phyloP scores from a whole-genome alignment of 2,113 vertebrate genomes.

The Melierax canorus region DNA sequence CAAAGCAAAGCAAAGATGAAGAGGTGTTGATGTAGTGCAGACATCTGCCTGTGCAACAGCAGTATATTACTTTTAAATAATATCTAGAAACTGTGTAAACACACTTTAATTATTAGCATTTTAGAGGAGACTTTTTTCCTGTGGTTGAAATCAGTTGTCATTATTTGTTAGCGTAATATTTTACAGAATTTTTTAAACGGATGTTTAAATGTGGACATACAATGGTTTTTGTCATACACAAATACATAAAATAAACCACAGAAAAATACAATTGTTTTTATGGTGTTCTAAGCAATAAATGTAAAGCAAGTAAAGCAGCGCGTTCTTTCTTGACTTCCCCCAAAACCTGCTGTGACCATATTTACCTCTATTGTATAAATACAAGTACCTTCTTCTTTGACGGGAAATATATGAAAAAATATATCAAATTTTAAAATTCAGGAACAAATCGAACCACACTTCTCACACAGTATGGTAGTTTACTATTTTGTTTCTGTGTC shows the following conservation, averaged over 20 bases:
- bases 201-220: background rate
- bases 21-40: background rate
- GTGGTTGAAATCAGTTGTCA: background rate
- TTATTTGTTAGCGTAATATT: background rate
- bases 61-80: background rate
- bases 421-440: background rate
- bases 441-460: background rate
- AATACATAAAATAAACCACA: background rate
- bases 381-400: background rate
- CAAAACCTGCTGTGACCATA: background rate
- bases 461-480: fast-evolving
- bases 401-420: background rate
- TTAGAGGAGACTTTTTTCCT: background rate
- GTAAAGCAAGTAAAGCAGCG: background rate
- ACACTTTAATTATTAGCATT: background rate
- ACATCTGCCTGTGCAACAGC: background rate
- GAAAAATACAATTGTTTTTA: background rate
- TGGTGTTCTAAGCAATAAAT: background rate
- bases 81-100: background rate
- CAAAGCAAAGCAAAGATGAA: background rate
- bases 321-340: background rate
- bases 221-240: background rate
- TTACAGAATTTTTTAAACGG: background rate
- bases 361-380: background rate
- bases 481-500: background rate